These are phyloP conservation scores for Rhinoptilus africanus DNA, from an alignment of 2,113 vertebrate species.

Conservation along the genomic window DNA sequence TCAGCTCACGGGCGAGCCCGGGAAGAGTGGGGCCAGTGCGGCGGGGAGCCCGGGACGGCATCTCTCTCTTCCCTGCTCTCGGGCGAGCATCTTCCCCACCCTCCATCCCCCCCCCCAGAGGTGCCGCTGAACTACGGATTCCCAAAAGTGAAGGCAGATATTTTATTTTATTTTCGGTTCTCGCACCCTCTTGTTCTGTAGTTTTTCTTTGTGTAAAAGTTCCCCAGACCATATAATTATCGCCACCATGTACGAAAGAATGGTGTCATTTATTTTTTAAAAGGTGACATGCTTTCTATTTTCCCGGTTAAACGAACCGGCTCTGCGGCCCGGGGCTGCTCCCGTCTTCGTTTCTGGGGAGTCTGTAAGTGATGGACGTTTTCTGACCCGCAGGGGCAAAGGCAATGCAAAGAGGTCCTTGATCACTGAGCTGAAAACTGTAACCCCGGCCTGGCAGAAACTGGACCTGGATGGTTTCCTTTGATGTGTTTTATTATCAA, in stretches of 20 bases:
- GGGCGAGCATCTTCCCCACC: not conserved
- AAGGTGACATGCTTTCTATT: slow-evolving; percentile 8
- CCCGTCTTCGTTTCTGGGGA: slow-evolving; percentile 53
- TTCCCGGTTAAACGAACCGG: slow-evolving; percentile 36
- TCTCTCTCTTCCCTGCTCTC: not conserved
- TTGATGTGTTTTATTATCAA: slow-evolving; percentile 83
- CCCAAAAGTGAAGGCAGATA: not conserved
- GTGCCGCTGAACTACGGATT: not conserved
- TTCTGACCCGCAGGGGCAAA: slow-evolving; percentile 78
- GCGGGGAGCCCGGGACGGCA: not conserved
- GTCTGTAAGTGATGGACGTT: slow-evolving; percentile 77
- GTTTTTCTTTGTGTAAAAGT: slow-evolving; percentile 7
- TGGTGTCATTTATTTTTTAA: slow-evolving; percentile 32
- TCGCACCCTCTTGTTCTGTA: not conserved
- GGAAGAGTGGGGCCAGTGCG: not conserved
- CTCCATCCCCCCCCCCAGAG: not conserved
- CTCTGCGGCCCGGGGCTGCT: slow-evolving; percentile 21
- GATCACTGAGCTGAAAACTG: slow-evolving; percentile 82
- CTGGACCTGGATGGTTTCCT: slow-evolving; percentile 75
- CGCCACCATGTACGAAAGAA: slow-evolving; percentile 9
- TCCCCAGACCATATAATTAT: slow-evolving; percentile 48
- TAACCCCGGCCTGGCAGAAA: slow-evolving; percentile 71
- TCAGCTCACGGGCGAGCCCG: not conserved
- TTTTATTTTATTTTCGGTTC: not conserved
- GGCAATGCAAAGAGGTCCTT: slow-evolving; percentile 74